phyloP scores from a whole-genome alignment of 2,888 invertebrate genomes.

The Cylindroiulus punctatus region DNA sequence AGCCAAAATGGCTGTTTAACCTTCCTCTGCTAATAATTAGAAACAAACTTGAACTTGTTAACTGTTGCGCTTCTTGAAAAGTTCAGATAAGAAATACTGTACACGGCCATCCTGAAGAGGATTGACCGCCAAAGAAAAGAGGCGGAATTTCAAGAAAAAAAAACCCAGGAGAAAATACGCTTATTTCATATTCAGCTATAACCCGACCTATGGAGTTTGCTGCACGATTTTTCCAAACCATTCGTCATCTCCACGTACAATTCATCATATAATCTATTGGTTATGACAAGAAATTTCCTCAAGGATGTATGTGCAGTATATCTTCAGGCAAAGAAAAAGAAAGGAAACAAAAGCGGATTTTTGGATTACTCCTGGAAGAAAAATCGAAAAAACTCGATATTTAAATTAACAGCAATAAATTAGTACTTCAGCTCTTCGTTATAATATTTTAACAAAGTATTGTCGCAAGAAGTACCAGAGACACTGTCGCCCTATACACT shows the following conservation, averaged over 20 bases:
- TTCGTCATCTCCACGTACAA: not conserved
- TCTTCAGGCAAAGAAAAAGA: not conserved
- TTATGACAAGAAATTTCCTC: constrained; percentile 6
- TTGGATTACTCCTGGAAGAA: not conserved
- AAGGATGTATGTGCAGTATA: not conserved
- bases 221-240: constrained; percentile 37
- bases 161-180: not conserved
- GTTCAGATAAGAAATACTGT: not conserved
- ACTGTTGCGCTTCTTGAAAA: constrained; percentile 42
- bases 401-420: constrained; percentile 6
- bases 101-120: not conserved
- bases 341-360: not conserved
- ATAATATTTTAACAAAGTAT: not conserved
- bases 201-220: constrained; percentile 14
- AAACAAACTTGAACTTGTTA: constrained; percentile 42
- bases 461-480: not conserved
- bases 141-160: constrained; percentile 10
- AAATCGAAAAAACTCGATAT: not conserved
- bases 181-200: constrained; percentile 25
- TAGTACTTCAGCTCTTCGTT: not conserved
- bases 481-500: not conserved
- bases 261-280: constrained; percentile 27
- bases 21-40: not conserved
- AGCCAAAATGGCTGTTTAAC: constrained; percentile 25
- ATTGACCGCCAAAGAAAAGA: constrained; percentile 37